phyloP scores from a whole-genome alignment of 2,797 vertebrate species.

The Petrocephalus schoutedeni region DNA sequence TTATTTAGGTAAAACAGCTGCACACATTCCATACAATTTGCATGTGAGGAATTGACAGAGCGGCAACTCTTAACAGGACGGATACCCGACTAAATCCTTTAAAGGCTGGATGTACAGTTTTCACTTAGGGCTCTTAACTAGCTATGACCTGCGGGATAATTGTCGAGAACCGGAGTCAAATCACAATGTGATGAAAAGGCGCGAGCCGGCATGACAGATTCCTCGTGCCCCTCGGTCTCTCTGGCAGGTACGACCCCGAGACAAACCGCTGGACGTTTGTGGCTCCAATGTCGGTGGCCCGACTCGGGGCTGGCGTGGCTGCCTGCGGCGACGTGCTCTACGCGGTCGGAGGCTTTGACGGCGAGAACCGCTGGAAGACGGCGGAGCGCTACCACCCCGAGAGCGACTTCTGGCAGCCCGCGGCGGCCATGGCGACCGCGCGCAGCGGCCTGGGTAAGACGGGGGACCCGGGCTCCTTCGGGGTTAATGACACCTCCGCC shows the following conservation, averaged over 20 bases:
- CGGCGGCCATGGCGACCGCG: conserved; percentile 64
- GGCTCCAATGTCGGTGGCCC: conserved; percentile 64
- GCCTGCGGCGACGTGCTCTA: conserved; percentile 63
- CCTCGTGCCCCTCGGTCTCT: background rate
- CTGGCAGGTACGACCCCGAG: conserved; percentile 71
- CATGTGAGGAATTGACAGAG: background rate
- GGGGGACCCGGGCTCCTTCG: background rate
- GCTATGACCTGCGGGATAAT: background rate
- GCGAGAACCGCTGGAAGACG: conserved; percentile 65
- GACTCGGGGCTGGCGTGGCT: conserved; percentile 66
- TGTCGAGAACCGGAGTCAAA: background rate
- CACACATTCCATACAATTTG: background rate
- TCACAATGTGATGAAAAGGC: background rate
- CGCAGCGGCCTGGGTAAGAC: conserved; percentile 71
- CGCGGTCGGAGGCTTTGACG: conserved; percentile 70
- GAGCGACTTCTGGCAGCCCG: conserved; percentile 64
- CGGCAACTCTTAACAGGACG: background rate
- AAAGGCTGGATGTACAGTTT: background rate
- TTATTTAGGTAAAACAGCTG: background rate
- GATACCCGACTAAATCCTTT: background rate
- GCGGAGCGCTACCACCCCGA: conserved; percentile 71
- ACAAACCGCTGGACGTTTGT: conserved; percentile 66
- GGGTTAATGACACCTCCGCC: background rate
- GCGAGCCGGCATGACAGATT: background rate
- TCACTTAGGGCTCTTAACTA: background rate